Base-by-base conservation (phyloP, 2,113 vertebrate genomes). In the Ovibos moschatus region DNA sequence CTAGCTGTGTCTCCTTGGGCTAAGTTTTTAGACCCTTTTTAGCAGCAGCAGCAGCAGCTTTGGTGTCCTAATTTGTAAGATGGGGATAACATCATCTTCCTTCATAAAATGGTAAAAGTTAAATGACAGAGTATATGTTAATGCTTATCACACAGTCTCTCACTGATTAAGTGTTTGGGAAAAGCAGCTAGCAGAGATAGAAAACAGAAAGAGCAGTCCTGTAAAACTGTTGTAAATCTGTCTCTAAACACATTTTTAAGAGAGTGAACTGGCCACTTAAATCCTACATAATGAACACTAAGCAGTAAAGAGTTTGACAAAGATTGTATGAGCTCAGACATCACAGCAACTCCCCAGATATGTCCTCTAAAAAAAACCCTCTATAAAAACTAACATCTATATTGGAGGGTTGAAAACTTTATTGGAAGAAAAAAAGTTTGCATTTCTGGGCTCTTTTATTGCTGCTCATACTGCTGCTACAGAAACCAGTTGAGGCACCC, bases 11-110 rank as follows among this genome's bases (percentile, higher is more conserved):
- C 91, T 97, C 93, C 64, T 97, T 95, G 96, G 51, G 91, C 16
- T 36, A 81, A 23, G 67, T 82, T 88, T 96, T 86, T 81, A 94
- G 90, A 88, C 27, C 17, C 19, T 60, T 16, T 91, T 58, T 13
- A 58, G 51, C 51, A 53, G 51, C 51, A 53, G 51, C 51, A 53
- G 51, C 51, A 53, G 51, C 30, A 53, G 9, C n/a, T 88, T 78
- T 83, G 47, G 40, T 76, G 43, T 78, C 60, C 88, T 96, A 97
- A 96, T 97, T 95, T 96, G 87, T 96, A 85, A 88, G 92, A 84
- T 92, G 87, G 33, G 47, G 25, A 87, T 96, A 94, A 67, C 62
- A 92, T 94, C 71, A 43, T 53, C 50, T 95, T 91, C 83, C 71
- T n/a, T 81, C 40, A 53, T 19, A 76, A 71, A 92, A 84, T 60